These are phyloP conservation scores for Pantherophis alleghaniensis DNA, from an alignment of 2,797 vertebrate species.

Conservation along the genomic window DNA sequence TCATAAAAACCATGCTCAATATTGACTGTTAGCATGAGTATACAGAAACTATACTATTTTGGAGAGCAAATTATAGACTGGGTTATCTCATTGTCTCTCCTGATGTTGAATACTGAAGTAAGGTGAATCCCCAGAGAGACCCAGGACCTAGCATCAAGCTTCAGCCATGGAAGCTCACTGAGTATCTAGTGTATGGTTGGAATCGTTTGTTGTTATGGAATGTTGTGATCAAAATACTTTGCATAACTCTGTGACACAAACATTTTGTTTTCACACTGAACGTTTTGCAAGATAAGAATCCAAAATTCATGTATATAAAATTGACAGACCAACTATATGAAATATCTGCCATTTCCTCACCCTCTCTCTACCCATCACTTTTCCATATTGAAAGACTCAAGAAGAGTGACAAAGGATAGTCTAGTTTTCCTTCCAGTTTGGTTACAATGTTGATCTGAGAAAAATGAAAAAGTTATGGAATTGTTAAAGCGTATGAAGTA, in stretches of 20 bases:
- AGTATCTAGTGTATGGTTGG: not conserved
- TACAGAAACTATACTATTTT: not conserved
- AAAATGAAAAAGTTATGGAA: not conserved
- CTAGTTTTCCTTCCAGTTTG: not conserved
- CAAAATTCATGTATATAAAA: not conserved
- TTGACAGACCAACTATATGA: conserved; percentile 4
- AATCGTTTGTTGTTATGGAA: not conserved
- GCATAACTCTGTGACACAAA: not conserved
- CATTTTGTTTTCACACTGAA: not conserved
- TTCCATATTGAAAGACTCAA: not conserved
- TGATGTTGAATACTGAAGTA: not conserved
- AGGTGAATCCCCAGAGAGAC: not conserved
- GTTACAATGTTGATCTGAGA: not conserved
- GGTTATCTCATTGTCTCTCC: not conserved
- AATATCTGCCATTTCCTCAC: not conserved
- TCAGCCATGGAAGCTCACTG: not conserved
- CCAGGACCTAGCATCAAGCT: not conserved
- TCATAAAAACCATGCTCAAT: not conserved
- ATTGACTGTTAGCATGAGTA: not conserved
- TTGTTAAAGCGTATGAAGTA: not conserved
- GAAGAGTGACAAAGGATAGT: conserved; percentile 2
- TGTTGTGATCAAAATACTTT: conserved; percentile 2
- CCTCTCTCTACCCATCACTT: not conserved
- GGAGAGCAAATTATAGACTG: not conserved
- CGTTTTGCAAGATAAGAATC: not conserved